Conservation (phyloP, 2,888 invertebrate species). For the Parnassius glacialis region DNA sequence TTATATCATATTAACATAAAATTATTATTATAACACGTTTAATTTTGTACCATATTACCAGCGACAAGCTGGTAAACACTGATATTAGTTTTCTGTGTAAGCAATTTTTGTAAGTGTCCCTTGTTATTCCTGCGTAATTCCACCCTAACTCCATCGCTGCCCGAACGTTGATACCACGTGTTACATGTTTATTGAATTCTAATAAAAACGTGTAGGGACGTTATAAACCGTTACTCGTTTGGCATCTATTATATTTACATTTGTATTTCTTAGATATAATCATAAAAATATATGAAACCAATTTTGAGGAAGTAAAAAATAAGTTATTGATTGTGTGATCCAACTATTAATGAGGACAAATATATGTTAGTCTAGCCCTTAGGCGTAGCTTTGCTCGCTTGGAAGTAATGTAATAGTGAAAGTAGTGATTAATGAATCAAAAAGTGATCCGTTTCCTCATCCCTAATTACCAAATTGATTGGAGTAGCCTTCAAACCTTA, state of each 20-base stretch:
- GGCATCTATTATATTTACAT: constrained; percentile 16
- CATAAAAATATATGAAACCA: too few relatives aligned
- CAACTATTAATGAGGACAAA: too few relatives aligned
- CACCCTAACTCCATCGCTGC: constrained; percentile 47
- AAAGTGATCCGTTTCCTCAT: too few relatives aligned
- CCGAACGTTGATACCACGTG: constrained; percentile 53
- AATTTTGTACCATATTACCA: constrained; percentile 43
- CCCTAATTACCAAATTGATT: too few relatives aligned
- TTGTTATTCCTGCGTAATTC: constrained; percentile 68
- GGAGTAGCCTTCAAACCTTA: too few relatives aligned
- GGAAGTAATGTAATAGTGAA: too few relatives aligned
- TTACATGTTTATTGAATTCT: constrained; percentile 63
- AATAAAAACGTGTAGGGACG: constrained; percentile 45
- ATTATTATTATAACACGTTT: constrained; percentile 4
- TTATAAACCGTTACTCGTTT: constrained; percentile 37
- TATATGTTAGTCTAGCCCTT: too few relatives aligned
- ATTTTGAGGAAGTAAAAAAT: too few relatives aligned
- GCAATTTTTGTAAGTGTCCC: constrained; percentile 79
- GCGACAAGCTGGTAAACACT: constrained; percentile 73
- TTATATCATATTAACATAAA: constrained; percentile 6
- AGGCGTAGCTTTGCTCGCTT: too few relatives aligned
- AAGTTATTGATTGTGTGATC: too few relatives aligned
- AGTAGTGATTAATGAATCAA: too few relatives aligned
- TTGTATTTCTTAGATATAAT: too few relatives aligned
- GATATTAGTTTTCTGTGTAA: constrained; percentile 80